Evolutionary conservation across 2,888 invertebrate genomes (phyloP), one percentile per base, ranked within the genome.

Genomic region (Alsophila aescularia): DNA sequence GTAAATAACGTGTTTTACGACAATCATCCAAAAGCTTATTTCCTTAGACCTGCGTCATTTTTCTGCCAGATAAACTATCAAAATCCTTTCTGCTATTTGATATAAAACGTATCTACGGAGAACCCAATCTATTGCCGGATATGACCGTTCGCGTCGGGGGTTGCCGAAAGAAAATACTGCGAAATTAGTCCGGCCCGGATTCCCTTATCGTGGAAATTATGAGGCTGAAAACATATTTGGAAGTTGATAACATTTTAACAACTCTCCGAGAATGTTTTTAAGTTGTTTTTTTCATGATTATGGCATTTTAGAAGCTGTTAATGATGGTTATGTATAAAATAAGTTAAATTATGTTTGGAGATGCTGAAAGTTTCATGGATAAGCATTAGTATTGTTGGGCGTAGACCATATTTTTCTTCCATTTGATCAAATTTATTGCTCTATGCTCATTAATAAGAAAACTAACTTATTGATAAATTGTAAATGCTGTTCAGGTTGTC

Each of bases 81-180:
- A 40, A 42, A 44, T 55, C 34, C 43, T 44, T 14, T 32, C 13
- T 32, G 40, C 50, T 35, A 45, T 44, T 43, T 40, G 50, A 55
- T 50, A 50, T 40, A 31, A 40, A 55, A 50, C 40, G 34, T 37
- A 39, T n/a, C 14, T 54, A 60, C 54, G 43, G 48, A 52, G 51
- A 52, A 48, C 49, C 53, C 61, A 66, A 66, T 66, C 61, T 58
- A 54, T 49, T n/a, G 15, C 43, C 44, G 65, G 65, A 66, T 58
- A 66, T 61, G 59, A 59, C 43, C 43, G 52, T n/a, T n/a, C n/a
- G n/a, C n/a, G n/a, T 52, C 37, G 50, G 18, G 45, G 42, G 37
- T 32, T 34, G 44, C 27, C 29, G 60, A 59, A 59, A 56, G 58
- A 61, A 60, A 63, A 60, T 56, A 63, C 58, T 59, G 56, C 56